phyloP scores from a whole-genome alignment of 2,888 invertebrate genomes.

The Carabus problematicus region DNA sequence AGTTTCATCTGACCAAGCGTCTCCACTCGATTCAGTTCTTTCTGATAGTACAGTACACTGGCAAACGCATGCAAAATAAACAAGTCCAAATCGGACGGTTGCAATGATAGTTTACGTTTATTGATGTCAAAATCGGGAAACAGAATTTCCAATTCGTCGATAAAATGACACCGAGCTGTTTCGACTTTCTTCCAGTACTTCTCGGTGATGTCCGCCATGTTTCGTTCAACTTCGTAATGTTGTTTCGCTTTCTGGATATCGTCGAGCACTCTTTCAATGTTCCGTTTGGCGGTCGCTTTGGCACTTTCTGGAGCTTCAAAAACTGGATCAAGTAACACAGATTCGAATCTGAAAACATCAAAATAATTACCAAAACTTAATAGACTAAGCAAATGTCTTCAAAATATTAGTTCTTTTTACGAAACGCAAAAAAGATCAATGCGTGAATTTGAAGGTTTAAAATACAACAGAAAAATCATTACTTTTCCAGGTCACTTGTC shows the following conservation, averaged over 20 bases:
- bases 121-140: conserved; percentile 75
- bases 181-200: conserved; percentile 85
- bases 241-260: conserved; percentile 69
- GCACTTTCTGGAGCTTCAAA: conserved; percentile 58
- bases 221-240: conserved; percentile 65
- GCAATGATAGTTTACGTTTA: conserved; percentile 68
- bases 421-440: too few species aligned
- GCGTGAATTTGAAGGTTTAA: too few species aligned
- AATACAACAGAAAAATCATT: too few species aligned
- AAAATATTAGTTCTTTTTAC: too few species aligned
- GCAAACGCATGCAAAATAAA: conserved; percentile 81
- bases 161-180: conserved; percentile 66
- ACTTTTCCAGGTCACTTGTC: conserved; percentile 30
- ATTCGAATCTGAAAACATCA: conserved; percentile 15
- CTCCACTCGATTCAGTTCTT: conserved; percentile 76
- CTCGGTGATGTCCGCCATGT: conserved; percentile 70
- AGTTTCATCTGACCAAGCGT: conserved; percentile 69
- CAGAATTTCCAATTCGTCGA: conserved; percentile 72
- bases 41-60: conserved; percentile 77
- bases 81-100: conserved; percentile 75
- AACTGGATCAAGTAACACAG: conserved; percentile 50
- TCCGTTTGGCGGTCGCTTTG: conserved; percentile 63
- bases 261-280: conserved; percentile 63
- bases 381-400: too few species aligned
- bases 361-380: too few species aligned